phyloP scores from a whole-genome alignment of 2,113 vertebrate species.

The Columba livia region DNA sequence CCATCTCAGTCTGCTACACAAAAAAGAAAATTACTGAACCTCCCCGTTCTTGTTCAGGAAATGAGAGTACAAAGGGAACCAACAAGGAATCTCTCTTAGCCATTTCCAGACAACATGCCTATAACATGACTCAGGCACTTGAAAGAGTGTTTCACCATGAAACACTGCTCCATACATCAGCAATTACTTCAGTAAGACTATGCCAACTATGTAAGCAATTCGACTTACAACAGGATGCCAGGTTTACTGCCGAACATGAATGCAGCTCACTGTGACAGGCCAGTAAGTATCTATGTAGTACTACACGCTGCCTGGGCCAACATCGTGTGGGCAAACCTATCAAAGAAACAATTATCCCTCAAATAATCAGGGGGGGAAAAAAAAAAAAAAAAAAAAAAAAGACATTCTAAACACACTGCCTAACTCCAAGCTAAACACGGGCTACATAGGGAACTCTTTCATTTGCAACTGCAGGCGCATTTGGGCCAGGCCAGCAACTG shows the following conservation, averaged over 20 bases:
- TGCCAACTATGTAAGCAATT: slow-evolving; percentile 35
- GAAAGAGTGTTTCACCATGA: not conserved
- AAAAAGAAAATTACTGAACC: not conserved
- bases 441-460: not conserved
- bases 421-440: not conserved
- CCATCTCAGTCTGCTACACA: not conserved
- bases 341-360: not conserved
- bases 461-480: not conserved
- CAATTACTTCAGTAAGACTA: slow-evolving; percentile 6
- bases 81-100: slow-evolving; percentile 34
- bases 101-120: slow-evolving; percentile 49
- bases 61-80: slow-evolving; percentile 27
- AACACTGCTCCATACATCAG: slow-evolving; percentile 42
- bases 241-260: slow-evolving; percentile 11
- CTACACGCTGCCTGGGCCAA: not conserved
- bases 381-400: not conserved
- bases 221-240: not conserved
- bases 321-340: not conserved
- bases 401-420: not conserved
- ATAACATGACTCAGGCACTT: slow-evolving; percentile 46
- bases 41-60: slow-evolving; percentile 38
- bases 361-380: not conserved
- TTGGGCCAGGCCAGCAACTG: not conserved
- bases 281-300: not conserved
- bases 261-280: slow-evolving; percentile 4